Evolutionary conservation across 2,888 invertebrate species (phyloP), one percentile per base, ranked within the genome.

Genomic region (Lasioglossum vierecki): DNA sequence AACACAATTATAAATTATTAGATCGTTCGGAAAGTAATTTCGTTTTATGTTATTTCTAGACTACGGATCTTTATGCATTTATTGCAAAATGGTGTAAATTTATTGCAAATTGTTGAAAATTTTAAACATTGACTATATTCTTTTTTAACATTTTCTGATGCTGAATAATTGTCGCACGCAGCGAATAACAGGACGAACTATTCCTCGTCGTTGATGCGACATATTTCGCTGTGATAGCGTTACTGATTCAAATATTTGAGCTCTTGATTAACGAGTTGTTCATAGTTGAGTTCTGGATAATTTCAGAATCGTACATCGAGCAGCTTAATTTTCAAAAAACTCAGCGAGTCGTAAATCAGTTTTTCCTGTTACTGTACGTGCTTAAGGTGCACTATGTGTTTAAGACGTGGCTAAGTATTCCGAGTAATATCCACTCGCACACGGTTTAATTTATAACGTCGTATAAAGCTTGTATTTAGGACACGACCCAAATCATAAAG

Each of bases 401-500:
- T 6, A 15, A 22, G 18, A n/a, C 35, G 30, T 41, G 5, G 15
- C 46, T 26, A 53, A 76, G 66, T 26, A 82, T 63, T 13, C 35
- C 26, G 22, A n/a, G 44, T 74, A 71, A 13, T 35, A 44, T 63
- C 22, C 41, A 70, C 57, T 74, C 76, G 70, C 78, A 46, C 71
- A 35, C 22, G 5, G 46, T n/a, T 44, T 75, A 77, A 84, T 84
- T 82, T 84, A 78, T 78, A 84, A 71, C 70, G 11, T 26, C 60
- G 63, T 53, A 84, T 84, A 75, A 77, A 72, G 53, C 35, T 44
- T 22, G 75, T 74, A 78, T 75, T 74, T 44, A 71, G 74, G 74
- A 71, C 77, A 13, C 63, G 78, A 78, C 74, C 71, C 44, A n/a
- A 49, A 78, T 78, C 84, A 49, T 78, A 74, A 82, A 82, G 68